phyloP scores from a whole-genome alignment of 1,140 invertebrate species.

The Battus philenor region DNA sequence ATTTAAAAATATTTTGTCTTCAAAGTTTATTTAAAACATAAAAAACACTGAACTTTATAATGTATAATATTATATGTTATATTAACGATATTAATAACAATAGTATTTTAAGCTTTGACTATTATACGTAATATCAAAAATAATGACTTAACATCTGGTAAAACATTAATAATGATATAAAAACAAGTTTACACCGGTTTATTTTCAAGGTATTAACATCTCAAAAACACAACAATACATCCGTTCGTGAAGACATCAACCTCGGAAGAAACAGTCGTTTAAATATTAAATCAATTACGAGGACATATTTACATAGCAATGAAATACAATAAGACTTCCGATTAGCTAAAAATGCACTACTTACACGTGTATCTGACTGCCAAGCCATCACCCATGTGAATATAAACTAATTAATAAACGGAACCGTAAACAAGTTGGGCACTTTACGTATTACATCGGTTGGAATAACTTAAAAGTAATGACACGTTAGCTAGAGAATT shows the following conservation, averaged over 20 bases:
- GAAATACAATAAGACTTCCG: constrained; percentile 18
- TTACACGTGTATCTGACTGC: constrained; percentile 72
- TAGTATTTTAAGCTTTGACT: too few species aligned
- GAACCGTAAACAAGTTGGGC: constrained; percentile 60
- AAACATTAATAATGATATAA: too few species aligned
- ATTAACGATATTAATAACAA: too few species aligned
- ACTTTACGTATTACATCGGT: constrained; percentile 55
- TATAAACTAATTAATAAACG: constrained; percentile 60
- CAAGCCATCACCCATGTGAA: constrained; percentile 75
- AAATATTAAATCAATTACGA: constrained; percentile 57
- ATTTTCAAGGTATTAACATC: too few species aligned
- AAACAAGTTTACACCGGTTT: too few species aligned
- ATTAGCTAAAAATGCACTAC: constrained; percentile 25
- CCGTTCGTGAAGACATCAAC: not conserved
- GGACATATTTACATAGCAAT: constrained; percentile 41
- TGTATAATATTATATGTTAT: too few species aligned
- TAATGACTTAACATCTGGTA: too few species aligned
- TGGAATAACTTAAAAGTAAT: constrained; percentile 56
- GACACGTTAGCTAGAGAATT: constrained; percentile 62
- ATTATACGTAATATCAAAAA: too few species aligned
- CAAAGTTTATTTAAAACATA: too few species aligned
- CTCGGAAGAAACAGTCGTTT: constrained; percentile 32
- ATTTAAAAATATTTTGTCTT: too few species aligned
- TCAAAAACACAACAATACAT: too few species aligned
- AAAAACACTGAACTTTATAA: too few species aligned